Evolutionary conservation across 1,140 invertebrate species (phyloP), one percentile per base, ranked within the genome.

Genomic region (Drosophila jambulina): DNA sequence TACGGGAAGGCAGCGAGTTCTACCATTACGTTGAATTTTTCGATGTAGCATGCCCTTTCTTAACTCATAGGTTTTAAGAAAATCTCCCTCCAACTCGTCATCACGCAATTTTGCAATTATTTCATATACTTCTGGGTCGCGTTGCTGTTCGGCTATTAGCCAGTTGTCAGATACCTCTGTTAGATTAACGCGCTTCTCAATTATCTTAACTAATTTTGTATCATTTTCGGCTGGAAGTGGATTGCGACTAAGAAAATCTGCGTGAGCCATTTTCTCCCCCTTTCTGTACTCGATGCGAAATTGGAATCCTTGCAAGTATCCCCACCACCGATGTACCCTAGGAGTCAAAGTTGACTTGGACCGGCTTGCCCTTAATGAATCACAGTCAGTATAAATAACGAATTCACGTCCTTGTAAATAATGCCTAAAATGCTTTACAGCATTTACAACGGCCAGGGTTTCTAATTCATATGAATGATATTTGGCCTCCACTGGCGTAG

Each of bases 371-470:
- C 48, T 68, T 32, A 60, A 40, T 6, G 64, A 68, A 32, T 60
- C 21, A 5, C 56, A 60, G 10, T 62, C 67, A 9, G 67, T 69
- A 21, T 12, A 45, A 9, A 70, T 29, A 13, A 27, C 21, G 43
- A 75, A 70, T 49, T 69, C 34, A 29, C 29, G 67, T 17, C 67
- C 59, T 17, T 59, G 65, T 13, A 75, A 57, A 51, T 63, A 75
- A 63, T 63, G 67, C n/a, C 58, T 38, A 21, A 58, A 63, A 19
- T 63, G 67, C 7, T 63, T 64, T 1, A 71, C 49, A 34, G 23
- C 53, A 23, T 71, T 77, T 4, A 57, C 34, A 3, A 57, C 65
- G n/a, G 53, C 29, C 15, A 58, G 27, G 6, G 59, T 63, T 59
- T 70, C 58, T 2, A 63, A 43, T 45, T 71, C 45, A 13, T 63